These are phyloP conservation scores for Himantopus leucocephalus DNA, from an alignment of 2,113 vertebrate genomes.

Conservation along the genomic window DNA sequence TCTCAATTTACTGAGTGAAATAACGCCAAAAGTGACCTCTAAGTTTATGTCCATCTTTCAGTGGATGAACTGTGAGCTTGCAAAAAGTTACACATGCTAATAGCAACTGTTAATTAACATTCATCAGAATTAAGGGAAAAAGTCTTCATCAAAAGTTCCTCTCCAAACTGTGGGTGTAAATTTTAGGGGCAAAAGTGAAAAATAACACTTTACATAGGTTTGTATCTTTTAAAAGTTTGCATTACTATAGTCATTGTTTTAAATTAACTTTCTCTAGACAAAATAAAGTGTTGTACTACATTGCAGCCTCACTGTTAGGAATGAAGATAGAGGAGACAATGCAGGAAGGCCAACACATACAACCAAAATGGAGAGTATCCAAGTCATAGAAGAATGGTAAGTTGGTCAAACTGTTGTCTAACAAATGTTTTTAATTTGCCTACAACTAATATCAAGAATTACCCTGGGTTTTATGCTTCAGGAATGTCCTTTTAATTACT, in stretches of 20 bases:
- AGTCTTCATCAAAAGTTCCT: background rate
- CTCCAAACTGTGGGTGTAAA: background rate
- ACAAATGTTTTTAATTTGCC: background rate
- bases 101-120: background rate
- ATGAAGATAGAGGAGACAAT: conserved; percentile 82
- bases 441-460: background rate
- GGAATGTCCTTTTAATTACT: background rate
- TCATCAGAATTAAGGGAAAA: background rate
- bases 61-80: background rate
- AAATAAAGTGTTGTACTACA: conserved; percentile 78
- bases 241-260: conserved; percentile 50
- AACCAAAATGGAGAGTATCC: conserved; percentile 80
- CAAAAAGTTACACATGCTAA: background rate
- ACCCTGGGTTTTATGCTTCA: background rate
- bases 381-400: conserved; percentile 82
- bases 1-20: background rate
- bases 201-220: background rate
- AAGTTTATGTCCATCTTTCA: background rate
- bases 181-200: background rate
- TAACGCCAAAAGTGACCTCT: background rate
- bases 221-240: background rate
- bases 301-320: conserved; percentile 86
- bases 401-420: conserved; percentile 1
- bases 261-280: conserved; percentile 72
- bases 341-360: conserved; percentile 75